Percentiles rank a stretch among this genome's conserved stretches.
phyloP scores from a whole-genome alignment of 92 coral and sea anemone species.

The Parazoanthus atlanticus region DNA sequence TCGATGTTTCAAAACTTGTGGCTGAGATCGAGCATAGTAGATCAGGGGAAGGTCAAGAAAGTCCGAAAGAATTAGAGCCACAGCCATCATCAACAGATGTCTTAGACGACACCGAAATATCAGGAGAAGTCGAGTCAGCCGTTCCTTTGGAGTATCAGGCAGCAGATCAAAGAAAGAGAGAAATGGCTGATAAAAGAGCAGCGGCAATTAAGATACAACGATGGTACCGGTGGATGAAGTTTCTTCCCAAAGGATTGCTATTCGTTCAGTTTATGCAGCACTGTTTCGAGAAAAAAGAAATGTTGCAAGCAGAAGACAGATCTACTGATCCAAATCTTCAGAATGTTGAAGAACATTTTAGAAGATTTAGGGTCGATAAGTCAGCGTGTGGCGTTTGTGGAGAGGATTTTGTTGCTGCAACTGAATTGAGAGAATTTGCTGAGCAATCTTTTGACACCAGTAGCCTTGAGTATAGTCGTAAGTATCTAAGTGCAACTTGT shows the following conservation, averaged over 20 bases:
- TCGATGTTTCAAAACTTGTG: constrained; percentile 26
- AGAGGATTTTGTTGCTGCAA: constrained; percentile 16
- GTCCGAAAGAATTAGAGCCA: constrained; percentile 10
- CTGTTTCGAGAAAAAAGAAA: neutral
- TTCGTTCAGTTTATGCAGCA: neutral
- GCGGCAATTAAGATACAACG: constrained; percentile 29
- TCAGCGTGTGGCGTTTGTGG: constrained; percentile 83
- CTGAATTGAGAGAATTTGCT: constrained; percentile 6
- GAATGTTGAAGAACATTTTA: constrained; percentile 49
- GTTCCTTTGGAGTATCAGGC: neutral
- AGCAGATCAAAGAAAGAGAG: constrained; percentile 5
- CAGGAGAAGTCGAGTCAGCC: constrained; percentile 16
- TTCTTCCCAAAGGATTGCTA: neutral
- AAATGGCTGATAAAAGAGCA: neutral
- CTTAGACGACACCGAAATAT: constrained; percentile 3
- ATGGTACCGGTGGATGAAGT: constrained; percentile 21
- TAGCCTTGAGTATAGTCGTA: neutral
- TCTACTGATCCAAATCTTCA: neutral
- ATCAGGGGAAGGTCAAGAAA: neutral
- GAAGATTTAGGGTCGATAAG: constrained; percentile 63
- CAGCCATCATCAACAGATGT: neutral
- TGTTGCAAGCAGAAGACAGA: constrained; percentile 16
- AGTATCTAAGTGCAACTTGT: too few species aligned
- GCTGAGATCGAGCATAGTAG: constrained; percentile 13
- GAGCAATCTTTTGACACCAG: neutral